Base-by-base conservation (phyloP, 2,797 vertebrate species). In the Rhinoraja longicauda region DNA sequence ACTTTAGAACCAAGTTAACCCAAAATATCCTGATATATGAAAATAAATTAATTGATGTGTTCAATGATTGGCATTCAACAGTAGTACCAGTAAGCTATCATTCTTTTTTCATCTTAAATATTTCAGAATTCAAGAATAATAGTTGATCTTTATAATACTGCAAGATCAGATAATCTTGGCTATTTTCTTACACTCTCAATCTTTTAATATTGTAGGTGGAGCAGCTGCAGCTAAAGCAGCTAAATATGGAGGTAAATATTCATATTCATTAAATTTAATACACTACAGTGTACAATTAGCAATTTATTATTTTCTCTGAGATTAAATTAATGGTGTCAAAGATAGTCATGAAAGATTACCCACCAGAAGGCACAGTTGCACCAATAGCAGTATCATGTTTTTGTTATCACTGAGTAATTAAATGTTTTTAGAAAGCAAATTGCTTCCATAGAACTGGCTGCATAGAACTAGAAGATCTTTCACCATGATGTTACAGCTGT, bases 201-300 rank as follows among this genome's bases (percentile, higher is more conserved):
- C 36, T 24, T 39, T 4, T 73, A 72, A 45, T 32, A 39, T 91
- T 91, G 3, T 67, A 91, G 90, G 90, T 73, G 64, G 70, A 72
- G 8, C 21, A 45, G 36, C 32, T 73, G 67, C n/a, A 73, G 39
- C 64, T 45, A 91, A 91, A 91, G 90, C 67, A 39, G 90, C 90
- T 91, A 91, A 91, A 29, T 91, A 91, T 45, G 24, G 90, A 73
- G 90, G 90, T 91, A 91, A 91, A 73, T 91, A 8, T 70, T 72
- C 39, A 64, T 91, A 26, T 1, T 91, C 45, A n/a, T 90, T 62
- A 67, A 17, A 73, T 17, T 32, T n/a, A 76, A 64, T 32, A 32
- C 13, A n/a, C 15, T 86, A 36, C 5, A 21, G n/a, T 21, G 6
- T 67, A 4, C 6, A 88, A 62, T 15, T 9, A 62, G 29, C 53